Evolutionary conservation across 2,113 vertebrate species (phyloP).

Genomic region (Proterorhinus semilunaris): DNA sequence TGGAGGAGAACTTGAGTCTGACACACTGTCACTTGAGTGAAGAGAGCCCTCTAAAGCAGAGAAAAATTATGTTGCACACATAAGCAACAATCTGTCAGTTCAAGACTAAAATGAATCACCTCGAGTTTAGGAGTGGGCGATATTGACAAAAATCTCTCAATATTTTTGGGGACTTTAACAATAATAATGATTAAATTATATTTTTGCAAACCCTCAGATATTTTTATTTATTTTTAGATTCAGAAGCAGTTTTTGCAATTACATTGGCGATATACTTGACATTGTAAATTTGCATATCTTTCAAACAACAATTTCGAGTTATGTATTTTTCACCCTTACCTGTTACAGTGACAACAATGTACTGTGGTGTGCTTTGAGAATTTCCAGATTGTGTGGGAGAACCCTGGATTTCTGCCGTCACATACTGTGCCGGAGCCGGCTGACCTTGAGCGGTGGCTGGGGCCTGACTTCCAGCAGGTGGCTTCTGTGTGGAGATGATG

Average conservation of each 20-base stretch:
- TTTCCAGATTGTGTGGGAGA: conserved; percentile 75
- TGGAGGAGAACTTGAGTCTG: conserved; percentile 85
- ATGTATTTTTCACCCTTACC: conserved; percentile 68
- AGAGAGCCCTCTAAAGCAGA: conserved; percentile 83
- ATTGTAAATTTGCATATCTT: no score
- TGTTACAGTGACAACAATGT: conserved; percentile 91
- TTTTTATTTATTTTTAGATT: no score
- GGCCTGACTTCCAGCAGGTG: conserved; percentile 53
- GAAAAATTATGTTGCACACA: neutral
- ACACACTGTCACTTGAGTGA: conserved; percentile 85
- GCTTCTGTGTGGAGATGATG: conserved; percentile 57
- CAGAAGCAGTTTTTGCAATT: no score
- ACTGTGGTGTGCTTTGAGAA: conserved; percentile 82
- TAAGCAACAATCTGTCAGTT: no score
- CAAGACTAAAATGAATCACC: no score
- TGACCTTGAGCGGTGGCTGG: conserved; percentile 66
- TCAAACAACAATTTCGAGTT: neutral
- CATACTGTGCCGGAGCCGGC: conserved; percentile 77
- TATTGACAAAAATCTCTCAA: no score
- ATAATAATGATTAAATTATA: no score
- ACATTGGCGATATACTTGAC: no score
- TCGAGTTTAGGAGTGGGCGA: no score
- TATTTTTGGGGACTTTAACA: no score
- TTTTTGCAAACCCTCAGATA: no score
- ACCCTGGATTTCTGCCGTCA: conserved; percentile 79